Conservation (phyloP, 2,888 invertebrate genomes). For the Drosophila parthenogenetica region DNA sequence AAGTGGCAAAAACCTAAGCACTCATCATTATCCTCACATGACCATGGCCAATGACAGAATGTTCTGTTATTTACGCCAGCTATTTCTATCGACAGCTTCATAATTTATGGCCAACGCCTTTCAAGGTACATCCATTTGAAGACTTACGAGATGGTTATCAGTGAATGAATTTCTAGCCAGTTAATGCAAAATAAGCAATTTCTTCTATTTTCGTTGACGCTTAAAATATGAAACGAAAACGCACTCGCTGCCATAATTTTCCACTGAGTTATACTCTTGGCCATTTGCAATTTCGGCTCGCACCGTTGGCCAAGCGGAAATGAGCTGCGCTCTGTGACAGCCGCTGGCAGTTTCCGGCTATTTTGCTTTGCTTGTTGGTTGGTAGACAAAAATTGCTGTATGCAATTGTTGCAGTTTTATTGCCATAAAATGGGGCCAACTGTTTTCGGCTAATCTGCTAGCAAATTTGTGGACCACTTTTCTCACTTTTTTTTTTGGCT, state of each 20-base stretch:
- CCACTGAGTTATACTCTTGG: conserved; percentile 5
- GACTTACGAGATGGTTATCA: conserved; percentile 54
- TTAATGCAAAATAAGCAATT: conserved; percentile 12
- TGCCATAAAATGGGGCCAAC: conserved; percentile 69
- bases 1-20: conserved; percentile 35
- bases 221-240: conserved; percentile 15
- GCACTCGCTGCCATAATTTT: conserved; percentile 37
- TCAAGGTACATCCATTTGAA: conserved; percentile 23
- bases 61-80: conserved; percentile 49
- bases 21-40: conserved; percentile 60
- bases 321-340: conserved; percentile 55
- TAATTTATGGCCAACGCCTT: conserved; percentile 65
- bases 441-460: conserved; percentile 69
- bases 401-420: conserved; percentile 77
- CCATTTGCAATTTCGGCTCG: conserved; percentile 34
- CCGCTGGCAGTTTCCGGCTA: conserved; percentile 57
- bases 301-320: conserved; percentile 66
- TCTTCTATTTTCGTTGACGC: conserved; percentile 13
- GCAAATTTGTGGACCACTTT: conserved; percentile 66
- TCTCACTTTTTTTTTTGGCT: conserved; percentile 25
- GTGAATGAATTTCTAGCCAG: conserved; percentile 2
- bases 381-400: conserved; percentile 37
- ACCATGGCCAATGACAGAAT: conserved; percentile 32
- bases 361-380: conserved; percentile 12
- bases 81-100: conserved; percentile 70